A percentile compares a stretch with the other conserved stretches of the same genome.
Conservation (phyloP, 2,888 invertebrate genomes). For the Helicoverpa assulta region DNA sequence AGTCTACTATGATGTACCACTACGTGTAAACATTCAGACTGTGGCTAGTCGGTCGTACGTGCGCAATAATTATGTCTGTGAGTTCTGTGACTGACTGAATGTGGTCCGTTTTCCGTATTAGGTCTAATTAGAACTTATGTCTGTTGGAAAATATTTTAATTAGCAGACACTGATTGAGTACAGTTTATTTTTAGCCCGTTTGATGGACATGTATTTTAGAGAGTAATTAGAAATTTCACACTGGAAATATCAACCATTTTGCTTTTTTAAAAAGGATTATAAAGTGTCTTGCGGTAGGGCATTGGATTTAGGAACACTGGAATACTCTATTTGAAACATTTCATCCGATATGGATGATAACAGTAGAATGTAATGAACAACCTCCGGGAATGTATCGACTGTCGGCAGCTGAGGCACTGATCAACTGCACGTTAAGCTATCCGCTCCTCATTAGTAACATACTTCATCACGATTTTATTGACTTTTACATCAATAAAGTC, state of each 20-base stretch:
- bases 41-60: slow-evolving; percentile 15
- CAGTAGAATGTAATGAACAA: slow-evolving; percentile 16
- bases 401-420: slow-evolving; percentile 13
- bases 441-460: slow-evolving; percentile 50
- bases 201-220: background rate
- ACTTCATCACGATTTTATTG: slow-evolving; percentile 52
- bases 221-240: background rate
- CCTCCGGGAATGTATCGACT: slow-evolving; percentile 17
- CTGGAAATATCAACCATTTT: too few relatives aligned
- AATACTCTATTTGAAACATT: too few relatives aligned
- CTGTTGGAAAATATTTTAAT: slow-evolving; percentile 31
- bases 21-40: background rate
- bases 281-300: too few relatives aligned
- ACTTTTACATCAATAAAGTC: slow-evolving; percentile 48
- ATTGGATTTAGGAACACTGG: too few relatives aligned
- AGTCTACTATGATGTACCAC: background rate
- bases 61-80: slow-evolving; percentile 12
- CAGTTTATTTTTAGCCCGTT: background rate
- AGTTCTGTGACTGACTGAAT: slow-evolving; percentile 16
- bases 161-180: slow-evolving; percentile 23
- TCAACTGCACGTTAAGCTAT: slow-evolving; percentile 29
- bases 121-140: slow-evolving; percentile 41
- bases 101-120: slow-evolving; percentile 41
- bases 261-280: too few relatives aligned
- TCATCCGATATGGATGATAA: background rate